Conservation (phyloP, 2,888 invertebrate genomes). For the Phragmatobia fuliginosa region DNA sequence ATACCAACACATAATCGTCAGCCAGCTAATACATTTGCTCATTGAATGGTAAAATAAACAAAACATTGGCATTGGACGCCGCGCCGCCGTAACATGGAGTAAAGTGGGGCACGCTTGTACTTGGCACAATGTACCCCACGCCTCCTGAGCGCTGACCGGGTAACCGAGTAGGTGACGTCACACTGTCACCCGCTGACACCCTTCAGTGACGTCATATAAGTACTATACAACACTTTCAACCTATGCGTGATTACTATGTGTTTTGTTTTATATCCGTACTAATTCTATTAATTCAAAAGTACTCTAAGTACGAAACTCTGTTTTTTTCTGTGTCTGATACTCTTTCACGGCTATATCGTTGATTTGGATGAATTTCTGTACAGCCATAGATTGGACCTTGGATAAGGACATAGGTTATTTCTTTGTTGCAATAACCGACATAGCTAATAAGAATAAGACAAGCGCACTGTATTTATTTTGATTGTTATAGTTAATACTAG, state of each 20-base stretch:
- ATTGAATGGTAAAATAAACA: conserved; percentile 10
- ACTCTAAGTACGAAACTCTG: too few relatives aligned
- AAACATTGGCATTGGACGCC: conserved; percentile 14
- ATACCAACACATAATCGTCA: background rate
- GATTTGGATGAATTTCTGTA: too few relatives aligned
- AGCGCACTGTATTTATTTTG: background rate
- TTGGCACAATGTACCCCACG: conserved; percentile 23
- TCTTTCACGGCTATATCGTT: too few relatives aligned
- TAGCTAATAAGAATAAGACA: too few relatives aligned
- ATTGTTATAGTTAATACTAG: background rate
- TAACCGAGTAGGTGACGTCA: conserved; percentile 33
- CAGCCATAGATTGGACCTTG: too few relatives aligned
- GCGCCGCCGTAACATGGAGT: conserved; percentile 1
- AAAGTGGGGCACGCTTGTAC: conserved; percentile 23
- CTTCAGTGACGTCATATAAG: conserved; percentile 9
- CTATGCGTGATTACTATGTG: background rate
- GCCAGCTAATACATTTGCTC: background rate
- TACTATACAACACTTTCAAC: background rate
- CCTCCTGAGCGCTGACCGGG: conserved; percentile 16
- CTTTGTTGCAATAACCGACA: too few relatives aligned
- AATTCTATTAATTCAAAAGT: too few relatives aligned
- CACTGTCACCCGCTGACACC: conserved; percentile 32
- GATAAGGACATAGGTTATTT: too few relatives aligned
- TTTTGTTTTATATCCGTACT: too few relatives aligned
- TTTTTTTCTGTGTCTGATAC: too few relatives aligned